phyloP scores from a whole-genome alignment of 2,113 vertebrate species.

The Sialia sialis region DNA sequence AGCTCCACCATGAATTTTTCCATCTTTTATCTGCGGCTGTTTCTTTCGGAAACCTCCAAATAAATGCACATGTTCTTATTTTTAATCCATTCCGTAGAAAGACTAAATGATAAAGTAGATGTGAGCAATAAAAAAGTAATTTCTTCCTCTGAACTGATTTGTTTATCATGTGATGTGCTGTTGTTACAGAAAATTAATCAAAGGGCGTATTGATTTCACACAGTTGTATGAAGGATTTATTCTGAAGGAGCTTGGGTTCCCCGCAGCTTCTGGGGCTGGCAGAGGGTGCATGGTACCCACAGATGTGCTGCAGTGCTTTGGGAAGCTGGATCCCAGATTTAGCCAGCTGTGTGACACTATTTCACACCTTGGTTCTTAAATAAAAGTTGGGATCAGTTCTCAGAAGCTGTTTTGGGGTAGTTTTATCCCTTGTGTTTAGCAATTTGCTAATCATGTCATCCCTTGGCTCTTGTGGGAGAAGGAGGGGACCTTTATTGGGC shows the following conservation, averaged over 20 bases:
- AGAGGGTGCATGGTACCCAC: not conserved
- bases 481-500: not conserved
- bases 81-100: not conserved
- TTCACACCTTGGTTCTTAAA: not conserved
- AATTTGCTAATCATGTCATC: not conserved
- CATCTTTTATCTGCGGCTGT: not conserved
- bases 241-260: not conserved
- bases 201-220: constrained; percentile 15
- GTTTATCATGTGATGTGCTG: not conserved
- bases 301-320: fast-evolving
- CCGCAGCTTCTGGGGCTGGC: not conserved
- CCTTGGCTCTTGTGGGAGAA: not conserved
- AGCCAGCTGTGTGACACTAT: not conserved
- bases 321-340: not conserved
- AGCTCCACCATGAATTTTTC: not conserved
- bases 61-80: not conserved
- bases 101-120: not conserved
- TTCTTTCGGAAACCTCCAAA: not conserved
- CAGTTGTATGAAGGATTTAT: not conserved
- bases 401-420: not conserved
- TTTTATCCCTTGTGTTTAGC: not conserved
- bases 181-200: constrained; percentile 21
- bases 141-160: not conserved
- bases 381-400: not conserved
- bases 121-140: not conserved